phyloP scores from a whole-genome alignment of 92 coral and sea anemone genomes.

The Meandrina meandrites region DNA sequence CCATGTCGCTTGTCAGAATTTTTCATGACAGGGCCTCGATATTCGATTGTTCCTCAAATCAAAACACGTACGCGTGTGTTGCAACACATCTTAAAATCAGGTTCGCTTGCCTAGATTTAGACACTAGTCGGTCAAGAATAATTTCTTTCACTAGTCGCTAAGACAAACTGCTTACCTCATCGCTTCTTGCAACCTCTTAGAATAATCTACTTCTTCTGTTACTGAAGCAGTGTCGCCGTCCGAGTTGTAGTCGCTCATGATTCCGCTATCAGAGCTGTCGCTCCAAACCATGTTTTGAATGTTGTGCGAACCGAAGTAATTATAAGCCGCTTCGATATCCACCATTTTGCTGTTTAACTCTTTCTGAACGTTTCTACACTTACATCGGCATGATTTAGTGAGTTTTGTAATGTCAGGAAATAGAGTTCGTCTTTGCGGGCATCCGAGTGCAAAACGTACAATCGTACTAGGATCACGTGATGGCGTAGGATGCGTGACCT shows the following conservation, averaged over 20 bases:
- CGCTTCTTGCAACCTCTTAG: background rate
- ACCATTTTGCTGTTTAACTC: constrained; percentile 2
- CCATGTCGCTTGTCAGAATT: too few species aligned
- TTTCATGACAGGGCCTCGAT: too few species aligned
- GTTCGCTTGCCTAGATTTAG: too few species aligned
- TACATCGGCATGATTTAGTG: background rate
- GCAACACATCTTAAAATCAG: too few species aligned
- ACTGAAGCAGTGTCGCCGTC: constrained; percentile 21
- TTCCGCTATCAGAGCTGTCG: constrained; percentile 26
- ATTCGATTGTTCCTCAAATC: too few species aligned
- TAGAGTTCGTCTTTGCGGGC: background rate
- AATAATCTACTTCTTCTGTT: constrained; percentile 2
- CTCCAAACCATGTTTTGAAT: background rate
- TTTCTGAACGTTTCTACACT: background rate
- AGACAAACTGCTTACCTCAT: constrained; percentile 14
- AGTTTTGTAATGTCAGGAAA: background rate
- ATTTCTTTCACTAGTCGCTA: background rate
- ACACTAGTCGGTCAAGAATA: background rate
- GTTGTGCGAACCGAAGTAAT: background rate
- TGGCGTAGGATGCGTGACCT: background rate
- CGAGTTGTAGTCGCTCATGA: constrained; percentile 19
- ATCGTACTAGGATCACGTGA: background rate
- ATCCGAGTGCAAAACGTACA: background rate
- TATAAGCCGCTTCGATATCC: background rate
- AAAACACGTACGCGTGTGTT: too few species aligned